Evolutionary conservation across 2,888 invertebrate genomes (phyloP), one percentile per base, ranked within the genome.

Genomic region (Quadriops clusia): DNA sequence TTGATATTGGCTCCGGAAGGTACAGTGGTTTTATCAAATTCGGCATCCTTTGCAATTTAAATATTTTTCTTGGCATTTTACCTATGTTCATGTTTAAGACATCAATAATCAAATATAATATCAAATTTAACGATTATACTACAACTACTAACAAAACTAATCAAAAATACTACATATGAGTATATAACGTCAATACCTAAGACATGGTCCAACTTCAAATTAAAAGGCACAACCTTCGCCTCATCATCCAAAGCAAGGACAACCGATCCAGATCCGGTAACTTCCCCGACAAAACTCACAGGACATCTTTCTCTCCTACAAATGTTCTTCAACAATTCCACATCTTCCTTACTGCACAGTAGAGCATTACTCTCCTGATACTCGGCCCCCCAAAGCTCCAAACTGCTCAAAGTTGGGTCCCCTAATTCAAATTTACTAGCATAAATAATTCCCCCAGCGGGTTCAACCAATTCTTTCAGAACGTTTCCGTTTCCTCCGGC

Each of bases 401-500:
- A 61, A 0, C 86, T 78, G 30, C 82, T 91, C 30, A 97, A 79
- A 3, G 93, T 95, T 0, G 90, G 86, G 64, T 98, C 97, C 1
- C 95, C 97, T 15, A 97, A 65, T 41, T 86, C 79, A 54, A 94
- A 93, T 51, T 77, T 73, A 36, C 80, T 74, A 0, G 85, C 79
- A 51, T 82, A 84, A 36, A 97, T 89, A 0, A 87, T 72, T 0
- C 94, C 97, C 1, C 97, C 97, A 3, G 78, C 76, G 0, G 95
- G 95, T 48, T 97, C 95, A 0, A 91, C 91, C 3, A 98, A 63
- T 59, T 98, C 97, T 53, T 97, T 97, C 15, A 98, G 58, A 0
- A 98, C 97, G 57, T 98, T 98, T 2, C 95, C 89, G 54, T 90
- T 89, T 15, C 97, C 97, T n/a, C 97, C 97, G 5, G 97, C 97